Evolutionary conservation across 1,140 invertebrate genomes (phyloP), one percentile per base, ranked within the genome.

Genomic region (Arctopsyche grandis): DNA sequence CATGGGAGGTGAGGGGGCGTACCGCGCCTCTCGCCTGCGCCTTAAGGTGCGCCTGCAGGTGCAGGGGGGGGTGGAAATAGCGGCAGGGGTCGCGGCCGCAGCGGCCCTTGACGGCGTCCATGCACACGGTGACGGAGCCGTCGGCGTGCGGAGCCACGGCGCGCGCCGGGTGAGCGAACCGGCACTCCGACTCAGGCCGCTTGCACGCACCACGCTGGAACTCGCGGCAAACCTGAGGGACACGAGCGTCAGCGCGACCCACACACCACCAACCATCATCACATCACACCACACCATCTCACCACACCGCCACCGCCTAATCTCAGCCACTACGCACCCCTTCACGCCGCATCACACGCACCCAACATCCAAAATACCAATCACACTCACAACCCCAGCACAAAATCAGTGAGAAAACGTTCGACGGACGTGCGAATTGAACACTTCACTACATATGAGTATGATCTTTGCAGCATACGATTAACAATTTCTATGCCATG

Each of bases 11-110:
- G 80, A 77, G 75, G 75, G 90, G 91, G 93, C 94, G 94, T 95
- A 97, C 95, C 95, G 95, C 93, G 93, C 94, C 94, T 93, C 95
- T 95, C 92, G 94, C 93, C 93, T 95, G 94, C 93, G 95, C 96
- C 94, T 98, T 98, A 93, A 98, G 96, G 95, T 97, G 96, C 92
- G 96, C 96, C 95, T 97, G 96, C 90, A 98, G 96, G 94, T 98
- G 96, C 92, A 96, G 93, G 92, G 95, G 95, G 92, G 95, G 95
- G 92, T 97, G 95, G 93, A 96, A 97, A 95, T 97, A 97, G 93
- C 95, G 94, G 94, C 96, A 97, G 91, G 95, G 95, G 91, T 96
- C 94, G 91, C 95, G 95, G 92, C 94, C 93, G 93, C 96, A 97
- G 92, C 95, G 94, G 91, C 95, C 95, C 93, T 97, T 98, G 91